These are phyloP conservation scores for Odontocolon sp. DNA, from an alignment of 2,888 invertebrate genomes.

Conservation along the genomic window DNA sequence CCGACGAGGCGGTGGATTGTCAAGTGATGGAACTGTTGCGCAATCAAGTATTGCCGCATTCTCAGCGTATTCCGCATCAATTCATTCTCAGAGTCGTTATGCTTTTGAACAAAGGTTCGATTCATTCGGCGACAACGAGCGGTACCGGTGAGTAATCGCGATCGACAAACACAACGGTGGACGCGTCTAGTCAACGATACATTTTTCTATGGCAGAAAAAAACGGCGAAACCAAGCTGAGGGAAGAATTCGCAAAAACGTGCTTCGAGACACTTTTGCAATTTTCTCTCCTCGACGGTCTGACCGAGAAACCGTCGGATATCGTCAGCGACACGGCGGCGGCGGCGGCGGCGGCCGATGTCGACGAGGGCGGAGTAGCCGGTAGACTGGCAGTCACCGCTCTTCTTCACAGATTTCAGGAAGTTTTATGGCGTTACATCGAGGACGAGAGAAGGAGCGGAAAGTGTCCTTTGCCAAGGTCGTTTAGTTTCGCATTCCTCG, in stretches of 20 bases:
- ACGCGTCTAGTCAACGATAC: not conserved
- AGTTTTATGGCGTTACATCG: conserved; percentile 93
- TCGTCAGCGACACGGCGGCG: conserved; percentile 58
- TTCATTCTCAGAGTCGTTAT: conserved; percentile 92
- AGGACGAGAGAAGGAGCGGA: conserved; percentile 91
- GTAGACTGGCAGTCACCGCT: conserved; percentile 94
- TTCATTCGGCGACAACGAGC: conserved; percentile 87
- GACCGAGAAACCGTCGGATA: conserved; percentile 77
- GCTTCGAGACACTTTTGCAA: conserved; percentile 97
- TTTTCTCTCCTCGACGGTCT: conserved; percentile 93
- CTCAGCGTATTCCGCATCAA: conserved; percentile 89
- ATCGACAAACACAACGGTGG: not conserved
- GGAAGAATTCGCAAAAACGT: conserved; percentile 97
- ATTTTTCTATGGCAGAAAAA: conserved; percentile 69
- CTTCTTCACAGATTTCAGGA: conserved; percentile 95
- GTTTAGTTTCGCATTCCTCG: conserved; percentile 50
- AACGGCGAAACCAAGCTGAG: conserved; percentile 85
- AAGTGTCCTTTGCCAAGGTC: conserved; percentile 93
- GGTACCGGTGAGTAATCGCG: conserved; percentile 80
- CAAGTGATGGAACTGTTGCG: conserved; percentile 91
- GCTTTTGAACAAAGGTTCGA: conserved; percentile 92
- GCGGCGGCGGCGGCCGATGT: conserved; percentile 70
- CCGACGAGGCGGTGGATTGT: conserved; percentile 91
- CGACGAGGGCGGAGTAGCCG: conserved; percentile 85
- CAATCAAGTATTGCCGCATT: conserved; percentile 91